phyloP scores from a whole-genome alignment of 2,888 invertebrate species.

The Heliconius sara region DNA sequence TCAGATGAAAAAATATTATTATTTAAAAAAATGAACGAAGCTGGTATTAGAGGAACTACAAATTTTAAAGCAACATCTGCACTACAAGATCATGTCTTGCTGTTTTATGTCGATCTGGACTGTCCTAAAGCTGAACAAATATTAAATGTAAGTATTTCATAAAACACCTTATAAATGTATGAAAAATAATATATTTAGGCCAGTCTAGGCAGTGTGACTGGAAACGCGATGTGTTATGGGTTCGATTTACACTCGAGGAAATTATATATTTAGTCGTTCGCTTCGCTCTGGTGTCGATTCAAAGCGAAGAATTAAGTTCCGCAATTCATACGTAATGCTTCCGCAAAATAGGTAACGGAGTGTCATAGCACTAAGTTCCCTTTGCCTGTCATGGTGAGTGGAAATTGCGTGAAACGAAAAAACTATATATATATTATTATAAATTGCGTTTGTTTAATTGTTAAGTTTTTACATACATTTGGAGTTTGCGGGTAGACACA shows the following conservation, averaged over 20 bases:
- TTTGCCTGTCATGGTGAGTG: background rate
- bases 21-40: conserved; percentile 53
- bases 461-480: too few species aligned
- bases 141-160: conserved; percentile 56
- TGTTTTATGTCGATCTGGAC: conserved; percentile 65
- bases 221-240: background rate
- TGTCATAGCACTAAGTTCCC: background rate
- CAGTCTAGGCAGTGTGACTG: background rate
- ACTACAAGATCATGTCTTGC: conserved; percentile 56
- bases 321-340: too few species aligned
- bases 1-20: conserved; percentile 55
- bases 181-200: too few species aligned
- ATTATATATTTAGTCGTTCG: too few species aligned
- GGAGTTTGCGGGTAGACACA: too few species aligned
- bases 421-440: too few species aligned
- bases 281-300: too few species aligned
- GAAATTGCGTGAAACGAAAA: background rate
- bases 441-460: too few species aligned
- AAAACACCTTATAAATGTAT: too few species aligned
- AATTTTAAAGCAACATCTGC: conserved; percentile 45
- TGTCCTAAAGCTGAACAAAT: conserved; percentile 55
- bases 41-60: conserved; percentile 55
- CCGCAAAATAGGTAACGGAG: too few species aligned
- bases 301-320: too few species aligned
- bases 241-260: background rate